Percentiles rank a stretch among this genome's conserved stretches.
Conservation (phyloP, 2,888 invertebrate species). For the Cloeon dipterum region DNA sequence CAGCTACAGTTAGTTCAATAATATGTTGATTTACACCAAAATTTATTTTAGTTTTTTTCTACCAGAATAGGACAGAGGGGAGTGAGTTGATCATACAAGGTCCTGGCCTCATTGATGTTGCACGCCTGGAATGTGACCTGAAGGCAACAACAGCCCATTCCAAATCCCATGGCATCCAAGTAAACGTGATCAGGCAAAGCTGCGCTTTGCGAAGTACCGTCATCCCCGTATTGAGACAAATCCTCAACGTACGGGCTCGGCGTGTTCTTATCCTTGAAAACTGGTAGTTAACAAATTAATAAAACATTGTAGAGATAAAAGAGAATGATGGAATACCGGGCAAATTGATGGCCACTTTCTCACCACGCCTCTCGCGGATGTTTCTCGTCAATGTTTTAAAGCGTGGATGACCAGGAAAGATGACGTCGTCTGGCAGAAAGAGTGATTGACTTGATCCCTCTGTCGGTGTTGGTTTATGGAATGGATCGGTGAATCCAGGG, state of each 20-base stretch:
- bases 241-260: constrained; percentile 51
- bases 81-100: constrained; percentile 89
- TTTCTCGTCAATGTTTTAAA: constrained; percentile 84
- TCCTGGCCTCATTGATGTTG: constrained; percentile 85
- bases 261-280: constrained; percentile 75
- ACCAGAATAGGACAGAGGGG: constrained; percentile 94
- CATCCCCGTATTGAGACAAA: constrained; percentile 31
- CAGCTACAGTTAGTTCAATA: constrained; percentile 26
- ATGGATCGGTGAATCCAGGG: constrained; percentile 67
- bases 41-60: too few relatives aligned
- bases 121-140: constrained; percentile 81
- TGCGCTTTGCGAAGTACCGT: constrained; percentile 37
- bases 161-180: constrained; percentile 99
- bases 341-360: constrained; percentile 90
- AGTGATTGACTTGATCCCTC: constrained; percentile 57
- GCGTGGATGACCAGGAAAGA: constrained; percentile 86
- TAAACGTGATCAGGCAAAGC: constrained; percentile 81
- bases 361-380: constrained; percentile 72
- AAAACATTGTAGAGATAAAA: not conserved
- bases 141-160: constrained; percentile 96
- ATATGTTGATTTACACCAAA: not conserved
- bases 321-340: constrained; percentile 44
- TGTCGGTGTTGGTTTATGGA: constrained; percentile 41
- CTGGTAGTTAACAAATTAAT: constrained; percentile 24
- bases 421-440: constrained; percentile 88